These are phyloP conservation scores for Tetramorium alpestre DNA, from an alignment of 1,140 invertebrate genomes.

Conservation along the genomic window DNA sequence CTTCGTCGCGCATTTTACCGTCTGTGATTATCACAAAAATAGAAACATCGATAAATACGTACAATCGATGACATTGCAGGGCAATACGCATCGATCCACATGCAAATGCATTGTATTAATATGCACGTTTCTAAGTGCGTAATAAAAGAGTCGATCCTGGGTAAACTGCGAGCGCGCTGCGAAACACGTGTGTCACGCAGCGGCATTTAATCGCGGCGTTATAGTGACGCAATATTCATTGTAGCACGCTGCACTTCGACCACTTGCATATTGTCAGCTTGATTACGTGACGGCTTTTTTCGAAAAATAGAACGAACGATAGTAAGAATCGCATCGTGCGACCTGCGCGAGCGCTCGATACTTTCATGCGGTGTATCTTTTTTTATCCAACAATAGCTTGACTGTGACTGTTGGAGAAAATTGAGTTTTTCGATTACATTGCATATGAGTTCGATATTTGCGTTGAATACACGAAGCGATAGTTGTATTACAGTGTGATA, in stretches of 20 bases:
- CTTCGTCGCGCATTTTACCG: background rate
- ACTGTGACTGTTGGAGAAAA: background rate
- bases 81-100: constrained; percentile 9
- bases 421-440: constrained; percentile 1
- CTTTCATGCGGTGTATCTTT: background rate
- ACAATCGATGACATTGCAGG: background rate
- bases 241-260: constrained; percentile 1
- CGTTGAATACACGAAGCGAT: background rate
- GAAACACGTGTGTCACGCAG: constrained; percentile 4
- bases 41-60: background rate
- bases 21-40: background rate
- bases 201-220: background rate
- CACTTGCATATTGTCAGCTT: constrained; percentile 14
- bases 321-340: background rate
- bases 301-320: constrained; percentile 9
- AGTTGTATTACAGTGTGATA: background rate
- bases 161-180: background rate
- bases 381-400: background rate
- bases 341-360: background rate
- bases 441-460: background rate
- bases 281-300: constrained; percentile 10
- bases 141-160: constrained; percentile 68
- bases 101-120: constrained; percentile 70
- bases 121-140: constrained; percentile 65
- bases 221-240: constrained; percentile 36